Evolutionary conservation across 2,113 vertebrate genomes (phyloP).

Genomic region (Callopanchax toddi): DNA sequence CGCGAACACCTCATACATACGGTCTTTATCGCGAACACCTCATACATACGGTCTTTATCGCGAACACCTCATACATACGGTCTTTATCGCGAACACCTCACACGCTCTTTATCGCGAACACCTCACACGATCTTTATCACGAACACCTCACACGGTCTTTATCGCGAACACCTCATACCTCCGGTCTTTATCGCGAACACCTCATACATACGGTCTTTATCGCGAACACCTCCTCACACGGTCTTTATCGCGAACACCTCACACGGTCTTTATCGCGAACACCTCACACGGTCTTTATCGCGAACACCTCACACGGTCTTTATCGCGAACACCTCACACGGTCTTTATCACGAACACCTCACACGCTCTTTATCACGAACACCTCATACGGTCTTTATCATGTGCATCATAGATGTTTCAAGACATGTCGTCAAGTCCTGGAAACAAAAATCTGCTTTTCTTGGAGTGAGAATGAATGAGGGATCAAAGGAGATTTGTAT

Average conservation of each 20-base stretch:
- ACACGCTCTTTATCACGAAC: too few species aligned
- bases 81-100: constrained; percentile 29
- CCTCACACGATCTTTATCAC: too few species aligned
- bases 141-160: constrained; percentile 17
- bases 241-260: constrained; percentile 33
- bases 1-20: constrained; percentile 24
- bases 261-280: constrained; percentile 14
- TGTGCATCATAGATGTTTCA: too few species aligned
- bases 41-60: constrained; percentile 11
- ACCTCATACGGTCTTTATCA: constrained; percentile 23
- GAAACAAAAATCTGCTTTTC: background rate
- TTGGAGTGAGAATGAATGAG: constrained; percentile 2
- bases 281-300: constrained; percentile 21
- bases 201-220: constrained; percentile 15
- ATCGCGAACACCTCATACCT: constrained; percentile 31
- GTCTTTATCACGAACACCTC: constrained; percentile 26
- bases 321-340: constrained; percentile 26
- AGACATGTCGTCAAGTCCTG: constrained; percentile 14
- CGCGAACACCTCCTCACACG: too few species aligned
- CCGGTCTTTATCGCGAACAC: constrained; percentile 24
- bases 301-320: constrained; percentile 16
- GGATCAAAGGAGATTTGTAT: constrained; percentile 40
- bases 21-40: constrained; percentile 28
- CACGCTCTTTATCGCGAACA: constrained; percentile 12
- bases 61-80: constrained; percentile 19